Percentiles rank a stretch among this genome's conserved stretches.
phyloP scores from a whole-genome alignment of 2,113 vertebrate species.

The Tachysurus vachellii region DNA sequence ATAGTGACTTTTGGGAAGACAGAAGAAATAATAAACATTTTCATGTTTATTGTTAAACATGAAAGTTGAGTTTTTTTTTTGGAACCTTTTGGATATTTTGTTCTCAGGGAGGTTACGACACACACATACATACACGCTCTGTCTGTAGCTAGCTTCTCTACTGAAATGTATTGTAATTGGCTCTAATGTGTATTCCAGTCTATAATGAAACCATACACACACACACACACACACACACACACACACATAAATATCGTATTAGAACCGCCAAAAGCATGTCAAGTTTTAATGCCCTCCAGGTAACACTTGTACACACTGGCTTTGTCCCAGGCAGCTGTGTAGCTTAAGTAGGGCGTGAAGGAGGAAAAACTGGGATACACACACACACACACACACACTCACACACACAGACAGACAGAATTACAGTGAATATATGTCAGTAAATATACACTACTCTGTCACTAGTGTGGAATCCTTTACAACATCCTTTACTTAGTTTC shows the following conservation, averaged over 20 bases:
- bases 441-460: neutral
- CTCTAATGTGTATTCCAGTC: slow-evolving; percentile 5
- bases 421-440: neutral
- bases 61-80: too few relatives aligned
- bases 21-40: slow-evolving; percentile 20
- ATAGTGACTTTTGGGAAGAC: slow-evolving; percentile 1
- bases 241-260: neutral
- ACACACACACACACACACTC: neutral
- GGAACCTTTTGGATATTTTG: neutral
- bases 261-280: neutral
- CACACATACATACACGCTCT: neutral
- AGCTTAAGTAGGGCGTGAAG: neutral
- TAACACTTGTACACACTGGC: neutral
- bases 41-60: slow-evolving; percentile 11
- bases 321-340: slow-evolving; percentile 4
- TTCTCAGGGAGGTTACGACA: neutral
- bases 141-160: slow-evolving; percentile 8
- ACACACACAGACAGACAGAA: neutral
- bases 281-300: neutral
- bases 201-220: slow-evolving; percentile 7
- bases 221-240: neutral
- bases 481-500: neutral
- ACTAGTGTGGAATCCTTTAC: neutral
- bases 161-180: neutral
- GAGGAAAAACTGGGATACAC: neutral